Base-by-base conservation (phyloP, 2,888 invertebrate genomes). In the Protophormia terraenovae region DNA sequence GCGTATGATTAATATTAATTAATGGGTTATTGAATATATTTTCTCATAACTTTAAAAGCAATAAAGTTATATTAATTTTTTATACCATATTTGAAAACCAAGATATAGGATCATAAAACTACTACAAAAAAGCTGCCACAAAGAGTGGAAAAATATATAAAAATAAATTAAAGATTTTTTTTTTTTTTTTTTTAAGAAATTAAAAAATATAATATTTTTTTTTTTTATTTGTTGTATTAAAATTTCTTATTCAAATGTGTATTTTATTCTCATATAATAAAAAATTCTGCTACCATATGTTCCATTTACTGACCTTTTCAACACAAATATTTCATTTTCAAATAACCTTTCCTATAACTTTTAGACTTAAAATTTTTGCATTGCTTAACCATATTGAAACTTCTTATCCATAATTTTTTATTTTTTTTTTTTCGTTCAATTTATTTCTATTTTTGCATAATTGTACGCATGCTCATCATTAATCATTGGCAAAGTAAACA, bases 391-490 rank as follows among this genome's bases (percentile, higher is more conserved):
- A 50, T 24, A 29, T 76, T 64, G 22, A 32, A n/a, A 50, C 38
- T 75, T 62, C 8, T n/a, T n/a, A 22, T 7, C 10, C 19, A 4
- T n/a, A n/a, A n/a, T n/a, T n/a, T n/a, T 66, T 38, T 41, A 3
- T 29, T 29, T 27, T 19, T 38, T 10, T 6, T 12, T 1, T 16
- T n/a, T 4, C 10, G 14, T 24, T 27, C 7, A 14, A 5, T 38
- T 22, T 38, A 35, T 22, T 4, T 22, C 64, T 32, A 27, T 35
- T 79, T 83, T 82, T 85, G 82, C 85, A 85, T 85, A 85, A 82
- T 85, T 85, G 82, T 85, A 79, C 85, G 85, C 85, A 82, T 82
- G 82, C 82, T 66, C 82, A 82, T 82, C 82, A 85, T 85, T 85
- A 82, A 85, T 85, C 85, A 85, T 85, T 71, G 69, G 47, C 64